These are phyloP conservation scores for Uropetala carovei DNA, from an alignment of 2,888 invertebrate genomes.

Conservation along the genomic window DNA sequence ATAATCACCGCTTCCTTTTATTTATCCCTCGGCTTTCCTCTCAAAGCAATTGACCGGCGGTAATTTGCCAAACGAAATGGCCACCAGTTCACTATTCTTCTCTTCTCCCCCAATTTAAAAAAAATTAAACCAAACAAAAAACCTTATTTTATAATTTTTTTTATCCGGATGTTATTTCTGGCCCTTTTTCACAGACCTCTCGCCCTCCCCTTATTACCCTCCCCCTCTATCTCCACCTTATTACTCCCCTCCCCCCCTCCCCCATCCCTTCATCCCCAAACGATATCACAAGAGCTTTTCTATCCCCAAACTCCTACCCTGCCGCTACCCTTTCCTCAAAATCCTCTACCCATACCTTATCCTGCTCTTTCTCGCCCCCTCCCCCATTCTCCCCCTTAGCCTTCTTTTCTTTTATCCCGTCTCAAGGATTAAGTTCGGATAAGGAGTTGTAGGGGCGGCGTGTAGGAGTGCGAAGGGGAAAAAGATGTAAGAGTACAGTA, in stretches of 20 bases:
- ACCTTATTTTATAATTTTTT: neutral
- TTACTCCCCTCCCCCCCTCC: neutral
- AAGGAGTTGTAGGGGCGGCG: neutral
- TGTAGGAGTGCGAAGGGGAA: too few species aligned
- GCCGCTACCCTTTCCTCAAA: neutral
- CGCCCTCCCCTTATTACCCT: neutral
- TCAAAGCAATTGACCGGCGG: conserved; percentile 50
- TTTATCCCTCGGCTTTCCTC: neutral
- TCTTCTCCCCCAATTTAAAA: neutral
- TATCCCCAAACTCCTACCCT: neutral
- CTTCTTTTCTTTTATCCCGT: neutral
- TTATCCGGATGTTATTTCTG: neutral
- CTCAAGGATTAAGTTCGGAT: conserved; percentile 5
- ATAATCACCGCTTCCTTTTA: neutral
- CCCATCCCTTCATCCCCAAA: neutral
- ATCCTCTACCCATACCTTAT: neutral
- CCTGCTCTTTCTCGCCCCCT: neutral
- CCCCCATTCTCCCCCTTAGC: neutral
- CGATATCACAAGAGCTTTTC: neutral
- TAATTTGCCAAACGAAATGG: conserved; percentile 57
- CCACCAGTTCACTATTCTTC: conserved; percentile 5
- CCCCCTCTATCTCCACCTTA: too few species aligned
- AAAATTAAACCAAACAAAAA: neutral
- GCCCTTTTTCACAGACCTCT: neutral
- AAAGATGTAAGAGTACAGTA: too few species aligned